These are phyloP conservation scores for Mastomys coucha DNA, from an alignment of 2,113 vertebrate species.

Conservation along the genomic window DNA sequence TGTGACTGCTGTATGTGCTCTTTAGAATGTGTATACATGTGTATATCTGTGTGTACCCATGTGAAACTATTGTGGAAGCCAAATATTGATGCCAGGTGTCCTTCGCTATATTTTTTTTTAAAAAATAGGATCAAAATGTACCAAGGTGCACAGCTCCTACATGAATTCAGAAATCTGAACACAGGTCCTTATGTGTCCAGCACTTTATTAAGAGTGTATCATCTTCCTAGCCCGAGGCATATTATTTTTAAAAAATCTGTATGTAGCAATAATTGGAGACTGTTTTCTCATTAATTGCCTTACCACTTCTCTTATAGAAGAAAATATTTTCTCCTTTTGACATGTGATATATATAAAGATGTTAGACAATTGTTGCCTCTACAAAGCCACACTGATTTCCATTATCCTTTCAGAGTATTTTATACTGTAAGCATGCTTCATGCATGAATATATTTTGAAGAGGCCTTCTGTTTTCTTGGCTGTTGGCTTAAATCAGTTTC, in stretches of 20 bases:
- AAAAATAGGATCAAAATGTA: background rate
- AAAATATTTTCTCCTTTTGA: conserved; percentile 51
- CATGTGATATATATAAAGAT: conserved; percentile 63
- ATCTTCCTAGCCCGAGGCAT: background rate
- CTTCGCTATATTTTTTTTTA: background rate
- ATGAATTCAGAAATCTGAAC: background rate
- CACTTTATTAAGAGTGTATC: background rate
- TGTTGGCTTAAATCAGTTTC: conserved; percentile 81
- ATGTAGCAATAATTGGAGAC: conserved; percentile 14
- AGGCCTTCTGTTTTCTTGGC: conserved; percentile 80
- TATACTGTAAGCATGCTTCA: conserved; percentile 77
- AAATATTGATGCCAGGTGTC: background rate
- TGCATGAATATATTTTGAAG: conserved; percentile 81
- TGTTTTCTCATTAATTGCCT: conserved; percentile 22
- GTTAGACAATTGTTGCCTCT: conserved; percentile 80
- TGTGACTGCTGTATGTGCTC: background rate
- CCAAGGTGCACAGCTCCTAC: background rate
- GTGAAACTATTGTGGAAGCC: background rate
- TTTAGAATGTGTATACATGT: background rate
- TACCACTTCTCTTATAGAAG: conserved; percentile 22
- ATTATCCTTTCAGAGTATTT: conserved; percentile 69
- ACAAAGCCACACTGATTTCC: conserved; percentile 79
- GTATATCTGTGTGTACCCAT: background rate
- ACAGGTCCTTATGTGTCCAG: background rate
- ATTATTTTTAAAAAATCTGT: background rate